phyloP scores from a whole-genome alignment of 2,797 vertebrate genomes.

The Pampus argenteus region DNA sequence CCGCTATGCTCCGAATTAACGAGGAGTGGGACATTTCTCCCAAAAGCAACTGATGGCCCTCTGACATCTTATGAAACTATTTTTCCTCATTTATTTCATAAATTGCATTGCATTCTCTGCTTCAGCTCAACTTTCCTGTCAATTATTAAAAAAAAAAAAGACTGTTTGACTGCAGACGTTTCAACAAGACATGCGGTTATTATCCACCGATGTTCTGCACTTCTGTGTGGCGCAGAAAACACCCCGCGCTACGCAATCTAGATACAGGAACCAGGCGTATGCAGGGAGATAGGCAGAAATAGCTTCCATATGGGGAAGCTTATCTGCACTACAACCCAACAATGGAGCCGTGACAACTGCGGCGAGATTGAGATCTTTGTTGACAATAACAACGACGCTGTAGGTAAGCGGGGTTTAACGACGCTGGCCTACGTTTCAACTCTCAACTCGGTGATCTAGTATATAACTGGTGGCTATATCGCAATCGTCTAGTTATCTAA shows the following conservation, averaged over 20 bases:
- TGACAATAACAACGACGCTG: slow-evolving; percentile 46
- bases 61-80: slow-evolving; percentile 9
- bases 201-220: slow-evolving; percentile 15
- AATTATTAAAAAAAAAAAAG: slow-evolving; percentile 17
- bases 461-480: slow-evolving; percentile 6
- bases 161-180: slow-evolving; percentile 25
- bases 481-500: too few species aligned
- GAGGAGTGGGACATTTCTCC: slow-evolving; percentile 17
- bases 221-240: slow-evolving; percentile 41
- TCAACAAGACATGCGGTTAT: slow-evolving; percentile 22
- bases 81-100: slow-evolving; percentile 35
- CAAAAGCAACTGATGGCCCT: slow-evolving; percentile 27
- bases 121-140: not conserved
- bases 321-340: slow-evolving; percentile 55
- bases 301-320: slow-evolving; percentile 67
- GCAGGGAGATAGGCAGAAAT: slow-evolving; percentile 46
- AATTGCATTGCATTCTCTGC: slow-evolving; percentile 29
- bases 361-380: slow-evolving; percentile 48
- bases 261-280: slow-evolving; percentile 32
- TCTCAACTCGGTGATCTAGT: slow-evolving; percentile 13
- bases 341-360: slow-evolving; percentile 45
- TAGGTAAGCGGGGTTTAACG: slow-evolving; percentile 41
- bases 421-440: slow-evolving; percentile 42
- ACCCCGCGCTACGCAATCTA: slow-evolving; percentile 32
- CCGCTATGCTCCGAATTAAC: slow-evolving; percentile 1